Evolutionary conservation across 2,797 vertebrate species (phyloP), one percentile per base, ranked within the genome.

Genomic region (Thamnophis elegans): DNA sequence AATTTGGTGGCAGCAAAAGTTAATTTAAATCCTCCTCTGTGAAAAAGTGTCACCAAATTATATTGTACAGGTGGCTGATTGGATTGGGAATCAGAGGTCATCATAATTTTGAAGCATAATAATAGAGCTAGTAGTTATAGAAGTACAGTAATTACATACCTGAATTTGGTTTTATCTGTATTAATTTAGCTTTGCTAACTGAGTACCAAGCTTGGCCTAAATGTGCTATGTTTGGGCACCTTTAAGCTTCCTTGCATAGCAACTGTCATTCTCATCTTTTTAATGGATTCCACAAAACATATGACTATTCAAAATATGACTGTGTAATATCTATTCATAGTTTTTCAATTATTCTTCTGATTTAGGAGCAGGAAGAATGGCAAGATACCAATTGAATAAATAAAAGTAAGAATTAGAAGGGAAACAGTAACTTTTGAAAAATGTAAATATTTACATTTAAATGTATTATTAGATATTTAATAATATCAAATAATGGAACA

Each of bases 1-100:
- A 93, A 93, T 94, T 93, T 95, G 55, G 73, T 87, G 56, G 91
- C 91, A 92, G 91, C 58, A 85, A 90, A 92, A 92, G 32, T 88
- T 89, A 55, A 8, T 89, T 7, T 14, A 18, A 54, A 93, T 87
- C 87, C n/a, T 32, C 20, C 92, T 47, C 36, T 60, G 13, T 68
- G 8, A 28, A 73, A 95, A 95, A 90, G 2, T 2, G 82, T 20
- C n/a, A 93, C 82, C 32, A 88, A 94, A 94, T 93, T 90, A n/a
- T 55, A 91, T 60, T 62, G 88, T 73, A 1, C 13, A 87, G 90
- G 88, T 91, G 11, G 32, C 1, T 94, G 47, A 91, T 1, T 92
- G 36, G 68, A 85, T 59, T 53, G n/a, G 92, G 87, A 94, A 93
- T 20, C 85, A 90, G 13, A 91, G 26, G 18, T 91, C 47, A 91